These are phyloP conservation scores for Scylla paramamosain DNA, from an alignment of 1,140 invertebrate species.

Conservation along the genomic window DNA sequence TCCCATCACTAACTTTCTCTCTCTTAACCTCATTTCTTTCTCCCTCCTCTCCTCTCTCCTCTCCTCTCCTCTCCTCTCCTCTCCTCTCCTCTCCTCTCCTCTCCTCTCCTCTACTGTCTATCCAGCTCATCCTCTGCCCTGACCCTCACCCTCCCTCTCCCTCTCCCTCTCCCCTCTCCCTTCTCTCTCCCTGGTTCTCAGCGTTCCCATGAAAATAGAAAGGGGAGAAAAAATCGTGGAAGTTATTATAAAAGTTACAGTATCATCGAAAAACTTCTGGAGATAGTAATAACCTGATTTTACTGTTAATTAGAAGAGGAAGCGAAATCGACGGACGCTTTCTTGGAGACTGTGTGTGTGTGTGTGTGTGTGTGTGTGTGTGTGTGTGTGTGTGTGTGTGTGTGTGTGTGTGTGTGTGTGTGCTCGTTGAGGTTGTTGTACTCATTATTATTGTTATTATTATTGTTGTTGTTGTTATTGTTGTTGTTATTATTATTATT, in stretches of 20 bases:
- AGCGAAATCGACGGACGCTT: constrained; percentile 4
- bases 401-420: too few species aligned
- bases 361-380: too few species aligned
- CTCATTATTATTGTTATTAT: neutral
- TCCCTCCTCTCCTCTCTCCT: neutral
- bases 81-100: neutral
- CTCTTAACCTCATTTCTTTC: neutral
- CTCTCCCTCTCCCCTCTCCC: neutral
- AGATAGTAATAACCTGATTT: constrained; percentile 24
- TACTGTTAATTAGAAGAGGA: constrained; percentile 24
- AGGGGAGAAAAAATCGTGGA: neutral
- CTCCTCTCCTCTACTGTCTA: neutral
- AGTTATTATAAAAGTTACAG: constrained; percentile 24
- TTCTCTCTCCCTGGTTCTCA: neutral
- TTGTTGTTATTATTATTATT: neutral
- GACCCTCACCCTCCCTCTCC: neutral
- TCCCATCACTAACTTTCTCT: too few species aligned
- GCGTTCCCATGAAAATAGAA: neutral
- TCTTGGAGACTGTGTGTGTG: neutral
- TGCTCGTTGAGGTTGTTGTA: neutral
- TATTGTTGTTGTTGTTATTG: neutral
- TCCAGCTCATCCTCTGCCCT: neutral
- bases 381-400: too few species aligned
- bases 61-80: neutral
- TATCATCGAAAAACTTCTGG: constrained; percentile 22